phyloP scores from a whole-genome alignment of 2,888 invertebrate genomes.

The Calliphora vomitoria region DNA sequence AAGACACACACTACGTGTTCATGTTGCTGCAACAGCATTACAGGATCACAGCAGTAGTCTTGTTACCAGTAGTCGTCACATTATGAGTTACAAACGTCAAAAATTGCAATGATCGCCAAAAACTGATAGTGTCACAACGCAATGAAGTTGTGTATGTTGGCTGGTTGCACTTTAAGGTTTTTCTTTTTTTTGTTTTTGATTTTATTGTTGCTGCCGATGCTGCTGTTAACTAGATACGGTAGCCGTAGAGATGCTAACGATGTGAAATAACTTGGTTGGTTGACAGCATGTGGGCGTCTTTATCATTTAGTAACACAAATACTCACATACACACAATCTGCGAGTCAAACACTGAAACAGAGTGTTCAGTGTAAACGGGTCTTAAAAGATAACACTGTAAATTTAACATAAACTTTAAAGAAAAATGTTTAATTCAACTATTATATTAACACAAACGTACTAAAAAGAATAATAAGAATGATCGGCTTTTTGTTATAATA shows the following conservation, averaged over 20 bases:
- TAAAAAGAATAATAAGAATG: slow-evolving; percentile 13
- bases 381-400: slow-evolving; percentile 35
- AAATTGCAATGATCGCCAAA: slow-evolving; percentile 75
- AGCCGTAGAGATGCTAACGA: slow-evolving; percentile 72
- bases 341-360: background rate
- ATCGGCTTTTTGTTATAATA: background rate
- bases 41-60: slow-evolving; percentile 72
- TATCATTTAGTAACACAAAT: slow-evolving; percentile 49
- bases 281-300: slow-evolving; percentile 79
- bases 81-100: slow-evolving; percentile 74
- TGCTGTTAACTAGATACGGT: slow-evolving; percentile 62
- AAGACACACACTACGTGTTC: slow-evolving; percentile 49
- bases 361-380: slow-evolving; percentile 3
- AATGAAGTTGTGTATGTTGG: slow-evolving; percentile 73
- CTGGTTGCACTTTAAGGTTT: slow-evolving; percentile 6
- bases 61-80: slow-evolving; percentile 72
- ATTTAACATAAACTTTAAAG: slow-evolving; percentile 59
- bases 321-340: background rate
- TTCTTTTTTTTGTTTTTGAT: slow-evolving; percentile 47
- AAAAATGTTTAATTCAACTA: background rate
- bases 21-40: slow-evolving; percentile 21
- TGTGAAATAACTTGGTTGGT: slow-evolving; percentile 68
- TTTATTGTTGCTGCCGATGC: slow-evolving; percentile 30
- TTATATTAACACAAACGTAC: background rate
- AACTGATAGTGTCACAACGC: slow-evolving; percentile 74